phyloP scores from a whole-genome alignment of 1,140 invertebrate species.

The Papilio machaon region DNA sequence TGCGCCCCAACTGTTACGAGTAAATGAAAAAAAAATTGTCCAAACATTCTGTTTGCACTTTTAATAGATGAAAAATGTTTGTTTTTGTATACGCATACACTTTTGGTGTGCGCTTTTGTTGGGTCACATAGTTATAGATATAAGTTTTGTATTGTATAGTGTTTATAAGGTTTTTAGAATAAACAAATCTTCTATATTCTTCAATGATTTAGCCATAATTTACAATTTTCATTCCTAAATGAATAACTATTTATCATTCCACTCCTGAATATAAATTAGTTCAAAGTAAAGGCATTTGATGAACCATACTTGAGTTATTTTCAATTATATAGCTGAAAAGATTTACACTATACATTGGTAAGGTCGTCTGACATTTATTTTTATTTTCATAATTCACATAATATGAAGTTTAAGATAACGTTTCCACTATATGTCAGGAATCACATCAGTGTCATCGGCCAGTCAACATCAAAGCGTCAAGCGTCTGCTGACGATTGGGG shows the following conservation, averaged over 20 bases:
- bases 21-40: constrained; percentile 22
- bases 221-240: no score
- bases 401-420: background rate
- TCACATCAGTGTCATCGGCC: constrained; percentile 6
- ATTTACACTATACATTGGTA: background rate
- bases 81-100: background rate
- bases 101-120: constrained; percentile 1
- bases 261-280: background rate
- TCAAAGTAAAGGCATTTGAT: no score
- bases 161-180: background rate
- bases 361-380: background rate
- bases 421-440: constrained; percentile 13
- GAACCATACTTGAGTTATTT: no score
- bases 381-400: background rate
- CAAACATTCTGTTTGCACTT: constrained; percentile 22
- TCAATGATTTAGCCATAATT: no score
- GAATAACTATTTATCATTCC: background rate
- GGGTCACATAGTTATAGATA: background rate
- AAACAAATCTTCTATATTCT: no score
- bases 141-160: background rate
- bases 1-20: constrained; percentile 17
- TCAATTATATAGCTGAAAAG: background rate
- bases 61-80: constrained; percentile 24
- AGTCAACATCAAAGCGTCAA: constrained; percentile 15
- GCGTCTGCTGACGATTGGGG: constrained; percentile 15